Percentiles rank a stretch among this genome's conserved stretches.
Evolutionary conservation across 2,888 invertebrate genomes (phyloP).

Genomic region (Torymus auratus): DNA sequence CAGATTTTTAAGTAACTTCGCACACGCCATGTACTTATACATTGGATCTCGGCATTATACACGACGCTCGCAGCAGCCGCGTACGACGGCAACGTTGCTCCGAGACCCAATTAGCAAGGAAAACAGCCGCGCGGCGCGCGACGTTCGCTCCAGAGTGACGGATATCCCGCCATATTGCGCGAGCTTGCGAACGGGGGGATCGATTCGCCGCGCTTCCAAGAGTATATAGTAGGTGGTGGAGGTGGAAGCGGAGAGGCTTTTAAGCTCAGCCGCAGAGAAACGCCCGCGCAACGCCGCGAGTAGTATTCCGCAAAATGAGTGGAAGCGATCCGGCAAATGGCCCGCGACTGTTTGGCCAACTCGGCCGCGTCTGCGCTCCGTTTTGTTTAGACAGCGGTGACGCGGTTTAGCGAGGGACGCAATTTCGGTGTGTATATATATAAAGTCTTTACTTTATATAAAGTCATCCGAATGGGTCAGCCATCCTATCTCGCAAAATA

Average conservation of each 20-base stretch:
- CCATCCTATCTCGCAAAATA: too few species aligned
- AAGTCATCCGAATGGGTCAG: too few species aligned
- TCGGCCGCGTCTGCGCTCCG: too few species aligned
- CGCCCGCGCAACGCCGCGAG: constrained; percentile 1
- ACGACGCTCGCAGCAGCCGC: too few species aligned
- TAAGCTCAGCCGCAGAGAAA: constrained; percentile 59
- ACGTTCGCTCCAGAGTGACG: constrained; percentile 11
- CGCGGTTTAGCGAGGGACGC: too few species aligned
- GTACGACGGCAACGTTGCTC: constrained; percentile 70
- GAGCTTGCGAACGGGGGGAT: constrained; percentile 59
- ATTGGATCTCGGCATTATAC: too few species aligned
- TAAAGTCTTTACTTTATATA: too few species aligned
- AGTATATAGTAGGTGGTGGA: not conserved
- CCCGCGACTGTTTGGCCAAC: too few species aligned
- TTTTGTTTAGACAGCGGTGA: too few species aligned
- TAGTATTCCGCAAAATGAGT: constrained; percentile 61
- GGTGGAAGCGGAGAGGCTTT: constrained; percentile 64
- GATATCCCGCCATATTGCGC: constrained; percentile 56
- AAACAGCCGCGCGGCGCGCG: constrained; percentile 64
- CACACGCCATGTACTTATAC: too few species aligned
- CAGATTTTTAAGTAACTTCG: too few species aligned
- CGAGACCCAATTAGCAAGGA: constrained; percentile 73
- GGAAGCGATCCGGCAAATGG: constrained; percentile 34
- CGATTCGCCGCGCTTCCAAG: constrained; percentile 64
- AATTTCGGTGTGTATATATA: too few species aligned